phyloP scores from a whole-genome alignment of 2,888 invertebrate genomes.

The Eutolmus rufibarbis region DNA sequence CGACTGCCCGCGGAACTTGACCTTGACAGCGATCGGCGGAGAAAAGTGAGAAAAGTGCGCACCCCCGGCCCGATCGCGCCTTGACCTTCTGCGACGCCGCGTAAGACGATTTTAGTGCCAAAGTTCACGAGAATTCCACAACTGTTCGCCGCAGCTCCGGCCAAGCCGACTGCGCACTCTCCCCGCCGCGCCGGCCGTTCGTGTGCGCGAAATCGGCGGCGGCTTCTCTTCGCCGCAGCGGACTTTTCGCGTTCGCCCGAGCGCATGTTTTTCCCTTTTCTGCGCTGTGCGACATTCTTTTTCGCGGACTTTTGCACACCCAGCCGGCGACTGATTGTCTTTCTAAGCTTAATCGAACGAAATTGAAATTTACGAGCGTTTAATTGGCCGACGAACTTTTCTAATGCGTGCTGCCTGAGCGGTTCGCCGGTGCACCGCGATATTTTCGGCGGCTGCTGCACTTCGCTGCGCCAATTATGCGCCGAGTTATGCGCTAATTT shows the following conservation, averaged over 20 bases:
- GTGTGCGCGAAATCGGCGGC: not conserved
- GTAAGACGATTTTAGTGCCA: slow-evolving; percentile 6
- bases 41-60: not conserved
- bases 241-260: not conserved
- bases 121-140: slow-evolving; percentile 14
- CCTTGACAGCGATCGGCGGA: not conserved
- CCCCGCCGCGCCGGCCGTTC: not conserved
- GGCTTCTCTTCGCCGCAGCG: not conserved
- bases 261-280: not conserved
- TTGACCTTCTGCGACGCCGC: not conserved
- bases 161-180: not conserved
- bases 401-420: not conserved
- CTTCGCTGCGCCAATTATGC: not conserved
- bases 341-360: slow-evolving; percentile 35
- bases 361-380: slow-evolving; percentile 41
- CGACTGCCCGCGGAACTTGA: not conserved
- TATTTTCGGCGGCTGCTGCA: not conserved
- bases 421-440: not conserved
- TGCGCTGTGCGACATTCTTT: not conserved
- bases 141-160: not conserved
- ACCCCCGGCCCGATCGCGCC: not conserved
- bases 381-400: slow-evolving; percentile 31
- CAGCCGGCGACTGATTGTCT: slow-evolving; percentile 36
- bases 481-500: not conserved
- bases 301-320: not conserved